Base-by-base conservation (phyloP, 2,113 vertebrate species). In the Neodon shergylaensis region DNA sequence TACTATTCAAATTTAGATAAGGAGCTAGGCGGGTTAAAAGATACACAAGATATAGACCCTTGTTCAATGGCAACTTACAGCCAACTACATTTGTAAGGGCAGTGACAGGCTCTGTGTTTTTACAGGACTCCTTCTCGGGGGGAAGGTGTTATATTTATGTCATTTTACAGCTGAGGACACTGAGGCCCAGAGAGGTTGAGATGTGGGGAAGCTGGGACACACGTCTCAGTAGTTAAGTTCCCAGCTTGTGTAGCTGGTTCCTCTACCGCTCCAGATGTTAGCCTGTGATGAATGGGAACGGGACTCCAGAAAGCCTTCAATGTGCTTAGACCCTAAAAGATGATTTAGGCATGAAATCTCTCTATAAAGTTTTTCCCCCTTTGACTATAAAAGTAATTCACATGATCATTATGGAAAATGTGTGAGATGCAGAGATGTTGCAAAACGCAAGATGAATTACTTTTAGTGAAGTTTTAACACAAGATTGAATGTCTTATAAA, bases 381-480 rank as follows among this genome's bases (percentile, higher is more conserved):
- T 36, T 77, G 79, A 89, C 73, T 93, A 70, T 72, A 96, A 93
- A 97, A 91, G 88, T 36, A 96, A 95, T 76, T 94, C 66, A 92
- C 66, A 94, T n/a, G 39, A 63, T 87, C 87, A 47, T 93, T 68
- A 91, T 7, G 81, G 87, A 95, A 94, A 95, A 93, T 76, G 63
- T 89, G 89, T 63, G 91, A 97, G 87, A 89, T 58, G 79, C 4
- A 92, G 91, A 93, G 86, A 83, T 96, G 58, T 58, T 94, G 87
- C 93, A 93, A 90, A 88, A 90, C n/a, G 39, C 77, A 83, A 96
- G 68, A 92, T 91, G 91, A 96, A 95, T 96, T 74, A 83, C 74
- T 87, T 91, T 91, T 68, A 19, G 89, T 94, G 63, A 97, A 83
- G 78, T 94, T 96, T 96, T 96, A 96, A 95, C 79, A 83, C 33